Evolutionary conservation across 2,888 invertebrate species (phyloP), one percentile per base, ranked within the genome.

Genomic region (Phymatocera aterrima): DNA sequence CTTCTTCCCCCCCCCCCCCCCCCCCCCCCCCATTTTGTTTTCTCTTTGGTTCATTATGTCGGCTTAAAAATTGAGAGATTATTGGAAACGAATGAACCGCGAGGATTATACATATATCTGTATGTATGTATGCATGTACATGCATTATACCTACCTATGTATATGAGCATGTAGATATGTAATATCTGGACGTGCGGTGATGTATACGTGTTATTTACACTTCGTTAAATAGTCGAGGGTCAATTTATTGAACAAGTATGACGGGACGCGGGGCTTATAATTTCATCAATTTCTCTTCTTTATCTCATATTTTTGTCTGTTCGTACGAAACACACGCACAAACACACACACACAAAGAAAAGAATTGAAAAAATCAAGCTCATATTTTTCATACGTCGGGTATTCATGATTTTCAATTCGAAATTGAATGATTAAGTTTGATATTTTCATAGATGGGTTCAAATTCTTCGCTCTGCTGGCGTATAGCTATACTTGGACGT

Each of bases 151-250:
- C n/a, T n/a, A n/a, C n/a, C n/a, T 57, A 28, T n/a, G n/a, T n/a
- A n/a, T n/a, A n/a, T n/a, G n/a, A n/a, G n/a, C 57, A 28, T 15
- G 28, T 10, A n/a, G 4, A 51, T 4, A 4, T 15, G 21, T 1
- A 3, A 8, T 46, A 46, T 3, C n/a, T n/a, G n/a, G n/a, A n/a
- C n/a, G n/a, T n/a, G 57, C 57, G 57, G 12, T 28, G 28, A 57
- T 57, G 54, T 24, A 18, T 4, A 12, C 4, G 28, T 10, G 21
- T 15, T 46, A 57, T 57, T 57, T 15, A 57, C 57, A 28, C 57
- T 57, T 57, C 57, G 57, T 57, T 57, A 28, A 57, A 57, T 28
- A 57, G 15, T 57, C 57, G 57, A 57, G 57, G 57, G 57, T 28
- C 15, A 15, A 57, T 57, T 57, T 57, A 57, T 57, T 12, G 28